Evolutionary conservation across 2,888 invertebrate species (phyloP).

Genomic region (Trachelus troglodyta): DNA sequence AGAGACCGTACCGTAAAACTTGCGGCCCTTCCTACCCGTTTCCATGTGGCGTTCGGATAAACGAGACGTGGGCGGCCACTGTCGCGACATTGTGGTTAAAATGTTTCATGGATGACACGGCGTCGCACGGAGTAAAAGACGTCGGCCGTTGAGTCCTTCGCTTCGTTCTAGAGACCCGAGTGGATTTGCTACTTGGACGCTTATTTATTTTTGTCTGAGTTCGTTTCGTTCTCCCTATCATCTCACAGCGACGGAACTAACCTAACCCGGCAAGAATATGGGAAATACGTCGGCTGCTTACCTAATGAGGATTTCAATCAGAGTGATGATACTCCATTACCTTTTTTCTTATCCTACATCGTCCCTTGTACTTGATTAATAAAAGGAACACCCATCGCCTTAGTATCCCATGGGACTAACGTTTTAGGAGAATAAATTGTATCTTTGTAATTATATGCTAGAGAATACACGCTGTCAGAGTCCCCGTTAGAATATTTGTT

Average conservation of each 20-base stretch:
- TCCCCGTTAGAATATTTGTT: neutral
- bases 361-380: neutral
- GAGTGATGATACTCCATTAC: neutral
- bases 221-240: conserved; percentile 24
- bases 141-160: conserved; percentile 25
- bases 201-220: conserved; percentile 51
- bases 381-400: neutral
- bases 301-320: neutral
- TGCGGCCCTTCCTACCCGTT: conserved; percentile 26
- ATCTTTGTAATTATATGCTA: neutral
- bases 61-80: conserved; percentile 34
- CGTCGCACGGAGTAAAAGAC: conserved; percentile 12
- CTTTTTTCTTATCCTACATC: neutral
- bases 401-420: neutral
- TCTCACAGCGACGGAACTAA: conserved; percentile 10
- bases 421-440: neutral
- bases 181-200: conserved; percentile 48
- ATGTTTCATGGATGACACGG: conserved; percentile 34
- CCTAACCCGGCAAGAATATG: neutral
- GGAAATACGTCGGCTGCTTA: neutral
- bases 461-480: neutral
- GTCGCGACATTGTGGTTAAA: conserved; percentile 38
- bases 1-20: conserved; percentile 30
- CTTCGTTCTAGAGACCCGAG: conserved; percentile 50
- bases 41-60: conserved; percentile 29